Evolutionary conservation across 1,140 invertebrate genomes (phyloP).

Genomic region (Plectus sambesii): DNA sequence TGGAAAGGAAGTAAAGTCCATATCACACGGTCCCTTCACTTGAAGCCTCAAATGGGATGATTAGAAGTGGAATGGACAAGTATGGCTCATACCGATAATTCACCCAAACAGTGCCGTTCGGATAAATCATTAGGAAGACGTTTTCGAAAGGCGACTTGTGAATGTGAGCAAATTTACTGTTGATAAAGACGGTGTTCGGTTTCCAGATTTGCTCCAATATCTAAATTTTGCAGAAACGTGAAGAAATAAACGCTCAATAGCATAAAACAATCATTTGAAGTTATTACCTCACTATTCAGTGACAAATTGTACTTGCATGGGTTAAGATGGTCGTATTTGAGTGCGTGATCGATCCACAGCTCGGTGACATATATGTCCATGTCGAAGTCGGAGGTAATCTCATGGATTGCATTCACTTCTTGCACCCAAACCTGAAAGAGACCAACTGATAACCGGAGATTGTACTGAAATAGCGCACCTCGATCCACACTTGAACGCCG

Average conservation of each 20-base stretch:
- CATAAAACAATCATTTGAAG: no score
- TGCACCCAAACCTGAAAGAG: conserved; percentile 32
- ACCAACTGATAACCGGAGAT: no score
- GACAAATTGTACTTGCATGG: conserved; percentile 37
- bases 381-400: conserved; percentile 36
- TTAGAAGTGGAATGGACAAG: neutral
- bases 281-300: conserved; percentile 26
- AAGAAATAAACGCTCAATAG: no score
- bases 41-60: conserved; percentile 18
- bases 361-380: conserved; percentile 37
- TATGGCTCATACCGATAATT: conserved; percentile 19
- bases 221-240: conserved; percentile 10
- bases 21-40: conserved; percentile 30
- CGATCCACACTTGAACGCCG: conserved; percentile 33
- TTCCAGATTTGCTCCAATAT: conserved; percentile 37
- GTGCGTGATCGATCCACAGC: conserved; percentile 30
- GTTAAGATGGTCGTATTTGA: conserved; percentile 31
- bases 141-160: conserved; percentile 35
- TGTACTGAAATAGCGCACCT: conserved; percentile 27
- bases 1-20: conserved; percentile 34
- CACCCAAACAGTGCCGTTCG: conserved; percentile 34
- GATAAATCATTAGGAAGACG: conserved; percentile 38
- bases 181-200: conserved; percentile 37
- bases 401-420: conserved; percentile 35
- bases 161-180: conserved; percentile 32